Base-by-base conservation (phyloP, 1,140 invertebrate species). In the Helicoverpa zea region DNA sequence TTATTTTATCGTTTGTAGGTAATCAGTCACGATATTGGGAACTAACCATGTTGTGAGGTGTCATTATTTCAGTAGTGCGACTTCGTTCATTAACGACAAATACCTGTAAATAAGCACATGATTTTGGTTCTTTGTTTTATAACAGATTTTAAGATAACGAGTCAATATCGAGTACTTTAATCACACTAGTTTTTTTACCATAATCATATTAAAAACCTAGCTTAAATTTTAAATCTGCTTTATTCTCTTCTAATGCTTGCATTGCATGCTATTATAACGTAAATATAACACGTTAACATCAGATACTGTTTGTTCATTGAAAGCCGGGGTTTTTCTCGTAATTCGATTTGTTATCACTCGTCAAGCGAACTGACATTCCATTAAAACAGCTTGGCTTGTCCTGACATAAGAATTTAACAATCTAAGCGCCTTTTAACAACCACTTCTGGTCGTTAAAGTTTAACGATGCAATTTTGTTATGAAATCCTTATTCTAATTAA, bases 381-480 rank as follows among this genome's bases (percentile, higher is more conserved):
- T 63, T 76, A 49, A 51, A 63, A 23, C 10, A 63, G 51, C 35
- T 29, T 16, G 58, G 47, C 47, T 29, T 18, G 18, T 47, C 14
- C 58, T 16, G 12, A 11, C n/a, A 76, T 76, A 51, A 76, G 18
- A 63, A 76, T 76, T 51, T 76, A 47, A 18, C 63, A 66, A 14
- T 56, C 59, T 74, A 43, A 74, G 35, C 58, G 54, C 12, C 54
- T 74, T 63, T 76, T 76, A 76, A 76, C 73, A 51, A 43, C 47
- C 58, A 76, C 18, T 49, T 51, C 23, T 5, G 35, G 35, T 63
- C 63, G 73, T 63, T 49, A 59, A 76, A 63, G 30, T 43, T 61
- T 76, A 51, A 76, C 73, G 59, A 76, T 76, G 59, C 59, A 51
- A 76, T 63, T 76, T 49, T 51, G 51, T 76, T 76, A 49, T 75